Percentiles rank a stretch among this genome's conserved stretches.
These are phyloP conservation scores for Sebastes nivosus DNA, from an alignment of 2,797 vertebrate genomes.

Conservation along the genomic window DNA sequence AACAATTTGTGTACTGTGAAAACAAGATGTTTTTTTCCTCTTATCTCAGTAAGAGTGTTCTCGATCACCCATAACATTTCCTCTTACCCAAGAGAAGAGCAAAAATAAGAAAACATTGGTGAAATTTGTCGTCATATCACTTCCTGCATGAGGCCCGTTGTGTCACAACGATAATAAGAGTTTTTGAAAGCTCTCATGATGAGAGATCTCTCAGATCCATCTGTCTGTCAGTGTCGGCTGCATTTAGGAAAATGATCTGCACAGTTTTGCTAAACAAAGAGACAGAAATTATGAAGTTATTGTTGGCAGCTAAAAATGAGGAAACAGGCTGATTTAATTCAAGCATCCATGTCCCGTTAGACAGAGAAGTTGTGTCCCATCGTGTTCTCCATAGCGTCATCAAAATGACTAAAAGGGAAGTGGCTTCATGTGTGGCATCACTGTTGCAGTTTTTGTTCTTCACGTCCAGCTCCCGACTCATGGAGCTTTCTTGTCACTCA, in stretches of 20 bases:
- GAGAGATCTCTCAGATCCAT: not conserved
- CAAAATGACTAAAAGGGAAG: constrained; percentile 12
- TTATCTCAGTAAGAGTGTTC: not conserved
- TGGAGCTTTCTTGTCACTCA: not conserved
- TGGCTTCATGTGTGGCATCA: not conserved
- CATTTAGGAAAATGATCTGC: not conserved
- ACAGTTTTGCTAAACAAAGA: not conserved
- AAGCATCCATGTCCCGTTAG: not conserved
- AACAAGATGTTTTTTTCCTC: not conserved
- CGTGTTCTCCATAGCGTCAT: not conserved
- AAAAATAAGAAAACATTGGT: not conserved
- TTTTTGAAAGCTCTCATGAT: not conserved
- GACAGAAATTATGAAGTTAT: not conserved
- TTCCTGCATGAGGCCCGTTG: not conserved
- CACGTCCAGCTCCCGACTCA: not conserved
- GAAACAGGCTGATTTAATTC: not conserved
- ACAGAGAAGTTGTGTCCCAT: not conserved
- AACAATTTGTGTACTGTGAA: not conserved
- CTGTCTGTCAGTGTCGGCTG: not conserved
- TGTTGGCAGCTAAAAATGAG: constrained; percentile 9
- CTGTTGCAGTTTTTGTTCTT: constrained; percentile 11
- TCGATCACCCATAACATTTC: not conserved
- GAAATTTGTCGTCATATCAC: not conserved
- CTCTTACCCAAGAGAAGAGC: not conserved
- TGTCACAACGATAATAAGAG: not conserved